Evolutionary conservation across 2,113 vertebrate genomes (phyloP), one percentile per base, ranked within the genome.

Genomic region (Eidolon helvum): DNA sequence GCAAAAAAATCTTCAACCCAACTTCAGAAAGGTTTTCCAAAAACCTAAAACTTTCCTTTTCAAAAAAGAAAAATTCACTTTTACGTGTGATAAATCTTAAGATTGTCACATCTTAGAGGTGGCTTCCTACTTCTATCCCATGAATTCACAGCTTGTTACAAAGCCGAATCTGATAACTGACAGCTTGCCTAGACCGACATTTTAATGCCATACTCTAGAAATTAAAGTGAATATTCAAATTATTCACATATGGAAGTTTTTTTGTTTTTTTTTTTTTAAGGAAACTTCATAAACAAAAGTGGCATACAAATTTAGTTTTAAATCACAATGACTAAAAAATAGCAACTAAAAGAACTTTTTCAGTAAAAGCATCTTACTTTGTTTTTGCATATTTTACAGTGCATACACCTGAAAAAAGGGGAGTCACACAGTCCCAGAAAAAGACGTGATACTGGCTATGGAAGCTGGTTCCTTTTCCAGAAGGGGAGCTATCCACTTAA

Each of bases 221-320:
- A 97, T 95, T 95, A 7, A 97, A 97, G 83, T 24, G 93, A 74
- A 97, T 89, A 90, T 90, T 86, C 16, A 97, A 97, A 97, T 98
- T 89, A 96, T 85, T 79, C 95, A 98, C 98, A 97, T 97, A 96
- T 97, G 97, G 98, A 96, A 98, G 94, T 84, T 77, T 94, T 95
- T 92, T 35, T 94, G 95, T 95, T n/a, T 92, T 95, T 95, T 92
- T 35, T 94, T 96, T 95, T 92, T n/a, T 74, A 96, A 59, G 96
- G 53, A 91, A 95, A 91, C 50, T 79, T 95, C 91, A 95, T 95
- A 97, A 98, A 98, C 97, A 89, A 96, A 97, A 95, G 88, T 90
- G 38, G 87, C 91, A 95, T 84, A 63, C 53, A 92, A 91, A 94
- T 95, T 93, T 92, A 89, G 85, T 87, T 94, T 95, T 95, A 96